Evolutionary conservation across 2,888 invertebrate genomes (phyloP).

Genomic region (Microplitis deprimator): DNA sequence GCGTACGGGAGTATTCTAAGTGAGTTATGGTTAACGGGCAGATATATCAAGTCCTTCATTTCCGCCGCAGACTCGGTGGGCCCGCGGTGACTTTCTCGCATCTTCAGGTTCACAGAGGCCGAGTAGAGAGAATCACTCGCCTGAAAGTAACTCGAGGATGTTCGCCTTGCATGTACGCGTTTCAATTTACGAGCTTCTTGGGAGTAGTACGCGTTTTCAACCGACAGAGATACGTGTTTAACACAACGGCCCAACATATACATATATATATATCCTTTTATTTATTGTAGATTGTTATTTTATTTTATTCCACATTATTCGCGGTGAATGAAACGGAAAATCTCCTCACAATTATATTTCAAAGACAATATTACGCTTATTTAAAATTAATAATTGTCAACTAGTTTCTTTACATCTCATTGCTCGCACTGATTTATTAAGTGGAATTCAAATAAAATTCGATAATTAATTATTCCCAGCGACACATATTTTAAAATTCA

Average conservation of each 20-base stretch:
- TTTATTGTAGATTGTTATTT: conserved; percentile 3
- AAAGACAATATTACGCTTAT: too few relatives aligned
- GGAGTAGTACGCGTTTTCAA: conserved; percentile 27
- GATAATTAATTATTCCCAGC: too few relatives aligned
- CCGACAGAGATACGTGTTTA: conserved; percentile 36
- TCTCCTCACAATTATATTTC: not conserved
- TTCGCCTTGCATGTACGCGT: conserved; percentile 40
- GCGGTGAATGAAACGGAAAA: not conserved
- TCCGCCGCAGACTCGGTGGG: conserved; percentile 66
- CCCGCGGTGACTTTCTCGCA: conserved; percentile 48
- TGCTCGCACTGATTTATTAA: too few relatives aligned
- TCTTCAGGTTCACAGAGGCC: conserved; percentile 40
- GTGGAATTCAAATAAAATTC: too few relatives aligned
- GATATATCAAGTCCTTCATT: conserved; percentile 70
- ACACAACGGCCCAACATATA: conserved; percentile 38
- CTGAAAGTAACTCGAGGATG: conserved; percentile 42
- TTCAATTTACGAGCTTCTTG: conserved; percentile 44
- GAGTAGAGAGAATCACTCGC: conserved; percentile 38
- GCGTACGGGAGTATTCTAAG: conserved; percentile 57
- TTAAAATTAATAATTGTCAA: too few relatives aligned
- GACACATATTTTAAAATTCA: too few relatives aligned
- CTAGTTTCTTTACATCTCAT: too few relatives aligned
- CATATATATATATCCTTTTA: conserved; percentile 8
- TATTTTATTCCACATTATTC: not conserved
- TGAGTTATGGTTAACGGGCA: conserved; percentile 67